These are phyloP conservation scores for Neocrepidodera transversa DNA, from an alignment of 2,888 invertebrate species.

Conservation along the genomic window DNA sequence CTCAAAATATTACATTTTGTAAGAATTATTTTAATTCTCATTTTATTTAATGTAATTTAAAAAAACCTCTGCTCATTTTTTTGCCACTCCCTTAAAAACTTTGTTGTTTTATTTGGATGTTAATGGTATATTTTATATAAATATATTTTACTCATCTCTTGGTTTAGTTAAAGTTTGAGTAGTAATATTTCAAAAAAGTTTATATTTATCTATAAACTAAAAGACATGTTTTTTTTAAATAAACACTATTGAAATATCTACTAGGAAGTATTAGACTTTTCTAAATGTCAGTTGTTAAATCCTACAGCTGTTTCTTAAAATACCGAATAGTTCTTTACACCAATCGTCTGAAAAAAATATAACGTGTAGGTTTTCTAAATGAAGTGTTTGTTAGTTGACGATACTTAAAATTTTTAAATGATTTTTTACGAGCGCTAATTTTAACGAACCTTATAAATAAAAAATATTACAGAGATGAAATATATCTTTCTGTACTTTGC, in stretches of 20 bases:
- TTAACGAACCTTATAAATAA: neutral
- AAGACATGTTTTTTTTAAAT: neutral
- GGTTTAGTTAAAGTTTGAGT: no score
- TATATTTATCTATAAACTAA: no score
- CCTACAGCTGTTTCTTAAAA: neutral
- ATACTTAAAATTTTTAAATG: neutral
- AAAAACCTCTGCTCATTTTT: no score
- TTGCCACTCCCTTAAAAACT: no score
- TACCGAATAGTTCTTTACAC: conserved; percentile 1
- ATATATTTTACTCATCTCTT: no score
- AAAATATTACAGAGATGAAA: neutral
- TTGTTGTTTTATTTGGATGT: no score
- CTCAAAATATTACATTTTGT: no score
- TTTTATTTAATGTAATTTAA: no score
- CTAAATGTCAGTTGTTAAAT: neutral
- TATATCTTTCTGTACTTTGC: neutral
- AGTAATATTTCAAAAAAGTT: no score
- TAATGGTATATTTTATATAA: no score
- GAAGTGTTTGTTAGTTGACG: neutral
- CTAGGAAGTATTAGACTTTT: neutral
- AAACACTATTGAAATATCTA: conserved; percentile 3
- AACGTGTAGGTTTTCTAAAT: neutral
- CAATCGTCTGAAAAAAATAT: neutral
- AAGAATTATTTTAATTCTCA: no score
- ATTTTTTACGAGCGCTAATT: neutral